These are phyloP conservation scores for Smutsia temminckii DNA, from an alignment of 2,797 vertebrate genomes.

Conservation along the genomic window DNA sequence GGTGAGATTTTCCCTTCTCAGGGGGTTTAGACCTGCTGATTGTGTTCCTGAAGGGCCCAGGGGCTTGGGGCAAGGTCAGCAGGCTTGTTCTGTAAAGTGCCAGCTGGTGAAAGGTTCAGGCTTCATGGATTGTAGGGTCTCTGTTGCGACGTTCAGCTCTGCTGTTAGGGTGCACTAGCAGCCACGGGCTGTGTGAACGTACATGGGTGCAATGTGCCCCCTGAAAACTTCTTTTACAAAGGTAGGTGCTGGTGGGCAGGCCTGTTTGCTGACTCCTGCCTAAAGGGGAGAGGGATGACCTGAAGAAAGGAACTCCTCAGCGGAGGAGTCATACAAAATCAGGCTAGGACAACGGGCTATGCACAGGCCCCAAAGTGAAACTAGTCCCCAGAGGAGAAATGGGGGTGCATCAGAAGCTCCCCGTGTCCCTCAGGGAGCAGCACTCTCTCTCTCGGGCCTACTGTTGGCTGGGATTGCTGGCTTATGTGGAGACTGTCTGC, in stretches of 20 bases:
- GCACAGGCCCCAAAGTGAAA: not conserved
- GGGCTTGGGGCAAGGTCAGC: not conserved
- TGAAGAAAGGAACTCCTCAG: not conserved
- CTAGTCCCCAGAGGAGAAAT: not conserved
- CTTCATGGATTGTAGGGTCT: not conserved
- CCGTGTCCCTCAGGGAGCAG: not conserved
- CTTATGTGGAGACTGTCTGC: not conserved
- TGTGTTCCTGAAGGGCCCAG: not conserved
- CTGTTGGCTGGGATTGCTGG: not conserved
- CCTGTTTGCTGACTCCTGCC: not conserved
- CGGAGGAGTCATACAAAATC: not conserved
- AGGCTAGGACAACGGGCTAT: no score
- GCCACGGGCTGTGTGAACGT: not conserved
- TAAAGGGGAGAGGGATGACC: not conserved
- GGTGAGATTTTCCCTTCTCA: not conserved
- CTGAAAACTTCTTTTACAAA: not conserved
- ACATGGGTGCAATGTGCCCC: accelerated
- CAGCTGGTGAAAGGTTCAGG: not conserved
- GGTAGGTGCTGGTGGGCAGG: not conserved
- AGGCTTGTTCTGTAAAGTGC: not conserved
- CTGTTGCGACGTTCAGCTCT: not conserved
- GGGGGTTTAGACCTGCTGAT: not conserved
- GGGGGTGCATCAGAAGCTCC: no score
- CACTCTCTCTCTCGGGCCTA: not conserved
- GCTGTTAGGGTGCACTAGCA: not conserved